These are phyloP conservation scores for Parapsyche elsis DNA, from an alignment of 1,140 invertebrate species.

Conservation along the genomic window DNA sequence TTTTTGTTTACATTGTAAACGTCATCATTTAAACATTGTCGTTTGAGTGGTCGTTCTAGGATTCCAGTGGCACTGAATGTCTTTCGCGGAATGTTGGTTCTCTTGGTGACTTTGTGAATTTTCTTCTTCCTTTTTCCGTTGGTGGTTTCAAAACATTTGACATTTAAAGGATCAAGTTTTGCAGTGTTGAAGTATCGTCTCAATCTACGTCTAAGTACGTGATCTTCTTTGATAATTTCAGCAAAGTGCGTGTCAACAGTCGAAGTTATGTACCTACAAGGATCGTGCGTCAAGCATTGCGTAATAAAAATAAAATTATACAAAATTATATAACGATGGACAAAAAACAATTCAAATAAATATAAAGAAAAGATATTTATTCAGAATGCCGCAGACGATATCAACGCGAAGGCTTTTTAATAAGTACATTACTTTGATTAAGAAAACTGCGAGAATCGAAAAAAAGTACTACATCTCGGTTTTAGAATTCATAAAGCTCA, in stretches of 20 bases:
- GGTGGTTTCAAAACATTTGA: not conserved
- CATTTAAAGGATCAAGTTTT: constrained; percentile 18
- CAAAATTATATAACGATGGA: not conserved
- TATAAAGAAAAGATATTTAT: constrained; percentile 4
- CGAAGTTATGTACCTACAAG: constrained; percentile 16
- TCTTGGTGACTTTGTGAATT: no score
- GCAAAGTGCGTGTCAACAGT: not conserved
- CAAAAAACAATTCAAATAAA: not conserved
- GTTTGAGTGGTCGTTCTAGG: not conserved
- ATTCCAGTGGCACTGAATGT: not conserved
- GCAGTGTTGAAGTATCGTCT: not conserved
- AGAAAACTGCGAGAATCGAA: not conserved
- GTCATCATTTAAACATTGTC: not conserved
- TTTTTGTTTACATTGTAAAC: not conserved
- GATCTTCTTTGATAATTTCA: constrained; percentile 21
- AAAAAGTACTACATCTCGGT: not conserved
- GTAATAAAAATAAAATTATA: constrained; percentile 28
- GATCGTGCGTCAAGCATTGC: constrained; percentile 11
- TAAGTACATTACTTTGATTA: not conserved
- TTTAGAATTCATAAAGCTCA: not conserved
- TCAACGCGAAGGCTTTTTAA: not conserved
- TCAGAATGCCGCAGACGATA: constrained; percentile 13
- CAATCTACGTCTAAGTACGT: not conserved
- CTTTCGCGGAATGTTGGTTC: not conserved
- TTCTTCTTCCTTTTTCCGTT: not conserved